These are phyloP conservation scores for Pachyramphus minor DNA, from an alignment of 2,113 vertebrate genomes.

Conservation along the genomic window DNA sequence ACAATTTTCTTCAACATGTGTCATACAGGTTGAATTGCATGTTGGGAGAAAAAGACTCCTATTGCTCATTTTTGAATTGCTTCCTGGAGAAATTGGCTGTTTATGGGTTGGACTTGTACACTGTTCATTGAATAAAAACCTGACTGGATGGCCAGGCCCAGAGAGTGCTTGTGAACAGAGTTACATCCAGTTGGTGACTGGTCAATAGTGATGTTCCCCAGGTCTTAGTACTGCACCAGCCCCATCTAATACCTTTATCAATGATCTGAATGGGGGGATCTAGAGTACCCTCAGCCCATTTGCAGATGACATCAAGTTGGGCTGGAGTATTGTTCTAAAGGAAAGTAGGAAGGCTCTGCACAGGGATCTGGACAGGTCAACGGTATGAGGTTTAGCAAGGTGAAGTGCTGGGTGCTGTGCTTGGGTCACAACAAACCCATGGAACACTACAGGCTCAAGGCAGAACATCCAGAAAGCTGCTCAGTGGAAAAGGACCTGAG, in stretches of 20 bases:
- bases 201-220: not conserved
- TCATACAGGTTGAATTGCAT: not conserved
- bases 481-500: no score
- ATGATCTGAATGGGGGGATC: fast-evolving
- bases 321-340: not conserved
- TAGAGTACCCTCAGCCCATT: not conserved
- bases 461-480: not conserved
- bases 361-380: not conserved
- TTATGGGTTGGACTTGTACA: fast-evolving
- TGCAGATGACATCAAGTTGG: not conserved
- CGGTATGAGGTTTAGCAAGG: not conserved
- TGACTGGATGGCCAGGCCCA: not conserved
- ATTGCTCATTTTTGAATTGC: not conserved
- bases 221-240: no score
- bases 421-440: not conserved
- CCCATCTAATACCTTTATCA: not conserved
- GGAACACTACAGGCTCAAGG: not conserved
- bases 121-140: not conserved
- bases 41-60: not conserved
- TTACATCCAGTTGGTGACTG: fast-evolving
- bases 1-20: not conserved
- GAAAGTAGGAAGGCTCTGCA: not conserved
- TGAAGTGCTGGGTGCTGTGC: fast-evolving
- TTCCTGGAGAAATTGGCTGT: not conserved
- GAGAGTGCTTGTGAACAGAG: not conserved